A percentile compares a stretch with the other conserved stretches of the same genome.
These are phyloP conservation scores for Ceraclea dissimilis DNA, from an alignment of 2,888 invertebrate genomes.

Conservation along the genomic window DNA sequence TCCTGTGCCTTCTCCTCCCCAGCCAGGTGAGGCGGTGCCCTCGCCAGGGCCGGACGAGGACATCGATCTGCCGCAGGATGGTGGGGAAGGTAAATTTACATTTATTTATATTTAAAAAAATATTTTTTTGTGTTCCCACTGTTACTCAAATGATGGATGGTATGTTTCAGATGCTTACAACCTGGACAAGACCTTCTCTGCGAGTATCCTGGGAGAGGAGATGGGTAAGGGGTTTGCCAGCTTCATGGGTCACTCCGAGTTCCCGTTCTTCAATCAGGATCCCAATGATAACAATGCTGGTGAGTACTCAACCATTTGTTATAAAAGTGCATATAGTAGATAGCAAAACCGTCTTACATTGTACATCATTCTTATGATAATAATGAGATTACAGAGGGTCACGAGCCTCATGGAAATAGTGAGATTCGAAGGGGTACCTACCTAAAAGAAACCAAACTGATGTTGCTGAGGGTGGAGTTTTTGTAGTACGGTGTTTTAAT, in stretches of 20 bases:
- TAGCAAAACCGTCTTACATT: no score
- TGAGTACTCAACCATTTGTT: not conserved
- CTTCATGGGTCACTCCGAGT: constrained; percentile 33
- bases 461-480: no score
- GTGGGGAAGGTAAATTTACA: not conserved
- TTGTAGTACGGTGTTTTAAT: no score
- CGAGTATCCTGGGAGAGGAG: constrained; percentile 41
- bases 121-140: not conserved
- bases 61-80: constrained; percentile 56
- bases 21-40: constrained; percentile 56
- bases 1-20: constrained; percentile 44
- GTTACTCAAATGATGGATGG: not conserved
- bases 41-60: constrained; percentile 80
- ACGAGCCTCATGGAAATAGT: no score
- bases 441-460: no score
- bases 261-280: constrained; percentile 13
- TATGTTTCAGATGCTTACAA: constrained; percentile 32
- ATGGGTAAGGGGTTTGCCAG: constrained; percentile 42
- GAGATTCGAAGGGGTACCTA: no score
- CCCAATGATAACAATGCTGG: constrained; percentile 2
- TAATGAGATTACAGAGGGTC: no score
- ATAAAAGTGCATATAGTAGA: no score
- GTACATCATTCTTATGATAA: no score
- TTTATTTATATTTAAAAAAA: not conserved
- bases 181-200: constrained; percentile 45